Percentiles rank a stretch among this genome's conserved stretches.
Conservation (phyloP, 2,888 invertebrate species). For the Phasia obesa region DNA sequence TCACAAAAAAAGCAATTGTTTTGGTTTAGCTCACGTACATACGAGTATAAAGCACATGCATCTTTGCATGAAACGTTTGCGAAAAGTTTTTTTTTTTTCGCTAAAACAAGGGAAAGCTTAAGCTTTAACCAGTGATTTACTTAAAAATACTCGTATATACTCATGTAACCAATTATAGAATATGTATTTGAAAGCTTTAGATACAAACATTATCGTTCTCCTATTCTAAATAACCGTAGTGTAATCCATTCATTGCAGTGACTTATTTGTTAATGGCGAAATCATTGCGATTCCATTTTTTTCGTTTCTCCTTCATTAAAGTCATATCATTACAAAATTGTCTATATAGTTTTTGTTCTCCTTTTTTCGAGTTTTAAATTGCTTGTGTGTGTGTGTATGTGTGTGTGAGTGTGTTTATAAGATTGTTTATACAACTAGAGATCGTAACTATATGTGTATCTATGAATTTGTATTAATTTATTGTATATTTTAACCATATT, state of each 20-base stretch:
- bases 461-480: slow-evolving; percentile 40
- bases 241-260: neutral
- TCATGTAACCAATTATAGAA: too few relatives aligned
- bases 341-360: slow-evolving; percentile 49
- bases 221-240: neutral
- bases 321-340: slow-evolving; percentile 66
- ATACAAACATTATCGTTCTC: too few relatives aligned
- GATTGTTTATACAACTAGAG: neutral
- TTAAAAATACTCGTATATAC: too few relatives aligned
- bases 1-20: too few relatives aligned
- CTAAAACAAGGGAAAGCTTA: too few relatives aligned
- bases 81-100: too few relatives aligned
- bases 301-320: slow-evolving; percentile 31
- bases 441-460: neutral
- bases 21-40: too few relatives aligned
- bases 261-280: slow-evolving; percentile 48
- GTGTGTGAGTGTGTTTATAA: neutral
- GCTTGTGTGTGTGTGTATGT: neutral
- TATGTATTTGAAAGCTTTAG: too few relatives aligned
- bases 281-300: slow-evolving; percentile 29
- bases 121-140: too few relatives aligned
- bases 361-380: slow-evolving; percentile 13
- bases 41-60: too few relatives aligned
- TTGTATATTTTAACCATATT: slow-evolving; percentile 66
- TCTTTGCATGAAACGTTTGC: too few relatives aligned